Base-by-base conservation (phyloP, 2,113 vertebrate species). In the Rissa tridactyla region DNA sequence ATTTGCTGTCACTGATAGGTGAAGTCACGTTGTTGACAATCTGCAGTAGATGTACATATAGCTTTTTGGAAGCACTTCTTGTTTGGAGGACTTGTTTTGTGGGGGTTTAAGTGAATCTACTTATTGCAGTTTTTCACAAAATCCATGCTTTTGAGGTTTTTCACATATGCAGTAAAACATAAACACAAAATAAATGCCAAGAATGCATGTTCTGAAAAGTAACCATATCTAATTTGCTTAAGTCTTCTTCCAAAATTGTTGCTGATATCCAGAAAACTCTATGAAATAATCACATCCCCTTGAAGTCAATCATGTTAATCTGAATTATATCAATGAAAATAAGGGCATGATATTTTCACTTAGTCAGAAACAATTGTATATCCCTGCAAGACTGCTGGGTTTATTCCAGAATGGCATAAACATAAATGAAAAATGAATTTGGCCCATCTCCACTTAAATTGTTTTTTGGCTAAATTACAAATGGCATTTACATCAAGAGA, bases 391-490 rank as follows among this genome's bases (percentile, higher is more conserved):
- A 78, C 54, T 82, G 46, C 86, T 65, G 82, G 88, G 61, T 93
- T 81, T 94, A 54, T 90, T 96, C 65, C 82, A 88, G 91, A 88
- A 42, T 84, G 81, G 51, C 89, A 94, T 87, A 87, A 89, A 73
- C 78, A 79, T 79, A 89, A 97, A 94, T 92, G 49, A 94, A 87
- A 96, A 86, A 92, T 75, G 3, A 76, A 69, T 93, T 95, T 96
- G 93, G 79, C 82, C 68, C 73, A 62, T 90, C 73, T 79, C 88
- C 83, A 70, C 77, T 76, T 77, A 77, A 77, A 94, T 82, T 95
- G 58, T 9, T 84, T 96, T 92, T 97, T 97, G 96, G 95, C 94
- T 79, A 87, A 84, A 72, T 97, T 86, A 96, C 93, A 96, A 95
- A 96, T 94, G 73, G 42, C 60, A 23, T 94, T 96, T 95, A 80